Base-by-base conservation (phyloP, 2,888 invertebrate genomes). In the Acholoe squamosa region DNA sequence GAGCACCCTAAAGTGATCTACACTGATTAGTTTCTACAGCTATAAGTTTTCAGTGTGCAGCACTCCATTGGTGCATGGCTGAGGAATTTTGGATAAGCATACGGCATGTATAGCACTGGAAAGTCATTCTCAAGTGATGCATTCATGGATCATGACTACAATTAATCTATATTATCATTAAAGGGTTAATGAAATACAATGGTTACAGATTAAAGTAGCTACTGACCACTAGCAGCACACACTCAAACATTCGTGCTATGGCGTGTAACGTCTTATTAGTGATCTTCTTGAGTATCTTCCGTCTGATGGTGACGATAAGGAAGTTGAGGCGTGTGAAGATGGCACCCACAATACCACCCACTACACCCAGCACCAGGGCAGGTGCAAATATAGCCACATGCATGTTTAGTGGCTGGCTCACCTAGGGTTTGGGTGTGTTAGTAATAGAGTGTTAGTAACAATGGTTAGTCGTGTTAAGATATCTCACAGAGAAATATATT, bases 331-430 rank as follows among this genome's bases (percentile, higher is more conserved):
- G n/a, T 5, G 93, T 93, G 88, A 92, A 93, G n/a, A 92, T n/a
- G 0, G 92, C 92, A 0, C 95, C 95, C 52, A 94, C 43, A 1
- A 94, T 25, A 43, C 95, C 95, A 14, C 95, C 94, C 22, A 94
- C 34, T 7, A 94, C 88, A 0, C 95, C 95, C 19, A 95, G 91
- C 22, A 94, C 71, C 19, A 94, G 90, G 34, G 94, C 92, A 3
- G 95, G 95, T 19, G 94, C 56, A 34, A 95, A 89, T 14, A 94
- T 93, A 12, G 93, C 90, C 22, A 95, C 67, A 91, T 94, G 94
- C 56, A 95, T 91, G 51, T 92, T 92, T 22, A 95, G 89, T 0
- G 93, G 92, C 52, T 91, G 92, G 0, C 90, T 71, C n/a, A 92
- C 61, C 92, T 92, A 61, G 52, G 33, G 33, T 92, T 92, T 51